Conservation (phyloP, 2,113 vertebrate species). For the Epinephelus lanceolatus region DNA sequence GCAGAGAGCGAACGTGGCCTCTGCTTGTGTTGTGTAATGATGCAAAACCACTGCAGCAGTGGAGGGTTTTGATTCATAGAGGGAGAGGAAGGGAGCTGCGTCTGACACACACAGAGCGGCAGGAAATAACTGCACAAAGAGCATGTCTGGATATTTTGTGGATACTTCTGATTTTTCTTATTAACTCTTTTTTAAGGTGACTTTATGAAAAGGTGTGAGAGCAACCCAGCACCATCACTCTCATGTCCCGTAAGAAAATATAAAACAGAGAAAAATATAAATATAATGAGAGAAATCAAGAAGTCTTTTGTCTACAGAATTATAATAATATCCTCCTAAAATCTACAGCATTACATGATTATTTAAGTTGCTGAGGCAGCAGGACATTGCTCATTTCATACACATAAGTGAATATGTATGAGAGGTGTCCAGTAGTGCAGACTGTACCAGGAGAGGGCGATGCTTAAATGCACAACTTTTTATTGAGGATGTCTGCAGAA, state of each 20-base stretch:
- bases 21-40: slow-evolving; percentile 58
- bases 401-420: background rate
- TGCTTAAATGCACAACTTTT: background rate
- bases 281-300: too few species aligned
- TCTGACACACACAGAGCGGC: slow-evolving; percentile 7
- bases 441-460: slow-evolving; percentile 36
- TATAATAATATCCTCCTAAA: background rate
- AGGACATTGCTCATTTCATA: background rate
- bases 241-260: too few species aligned
- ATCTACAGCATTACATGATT: background rate
- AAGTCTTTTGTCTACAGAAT: too few species aligned
- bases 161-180: background rate
- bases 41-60: slow-evolving; percentile 55
- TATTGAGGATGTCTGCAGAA: slow-evolving; percentile 5
- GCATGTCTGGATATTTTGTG: background rate
- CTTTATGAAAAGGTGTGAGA: background rate
- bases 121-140: background rate
- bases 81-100: background rate
- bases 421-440: slow-evolving; percentile 18
- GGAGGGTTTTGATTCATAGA: slow-evolving; percentile 45
- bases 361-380: background rate
- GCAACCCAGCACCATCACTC: too few species aligned
- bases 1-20: slow-evolving; percentile 27
- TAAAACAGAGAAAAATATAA: too few species aligned
- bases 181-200: background rate